Percentiles rank a stretch among this genome's conserved stretches.
Evolutionary conservation across 2,113 vertebrate species (phyloP).

Genomic region (Caranx melampygus): DNA sequence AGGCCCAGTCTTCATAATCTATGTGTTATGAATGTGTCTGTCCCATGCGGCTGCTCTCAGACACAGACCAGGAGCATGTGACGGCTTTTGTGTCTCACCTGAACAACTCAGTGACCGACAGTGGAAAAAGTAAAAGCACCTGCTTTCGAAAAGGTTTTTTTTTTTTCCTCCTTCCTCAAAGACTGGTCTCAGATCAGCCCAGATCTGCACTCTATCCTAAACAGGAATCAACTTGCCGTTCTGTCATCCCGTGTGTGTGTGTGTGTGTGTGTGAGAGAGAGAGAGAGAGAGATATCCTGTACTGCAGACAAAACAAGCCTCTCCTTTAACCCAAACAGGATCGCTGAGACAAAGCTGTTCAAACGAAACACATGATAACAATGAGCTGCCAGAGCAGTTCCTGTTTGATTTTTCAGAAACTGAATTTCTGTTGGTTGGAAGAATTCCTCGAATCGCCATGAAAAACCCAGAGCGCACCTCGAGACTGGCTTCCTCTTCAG

Average conservation of each 20-base stretch:
- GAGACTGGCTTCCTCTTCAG: too few relatives aligned
- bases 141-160: slow-evolving; percentile 37
- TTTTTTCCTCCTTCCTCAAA: slow-evolving; percentile 8
- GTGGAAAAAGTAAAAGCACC: slow-evolving; percentile 31
- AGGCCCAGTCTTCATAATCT: too few relatives aligned
- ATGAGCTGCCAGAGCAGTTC: slow-evolving; percentile 9
- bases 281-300: slow-evolving; percentile 33
- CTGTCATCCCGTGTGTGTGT: slow-evolving; percentile 9
- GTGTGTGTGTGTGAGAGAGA: slow-evolving; percentile 20
- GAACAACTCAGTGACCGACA: not conserved
- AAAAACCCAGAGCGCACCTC: too few relatives aligned
- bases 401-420: not conserved
- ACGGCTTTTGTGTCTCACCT: not conserved
- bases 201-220: slow-evolving; percentile 30
- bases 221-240: slow-evolving; percentile 60
- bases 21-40: too few relatives aligned
- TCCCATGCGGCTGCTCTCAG: too few relatives aligned
- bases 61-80: too few relatives aligned
- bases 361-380: slow-evolving; percentile 9
- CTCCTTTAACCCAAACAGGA: slow-evolving; percentile 65
- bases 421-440: too few relatives aligned
- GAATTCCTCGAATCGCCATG: too few relatives aligned
- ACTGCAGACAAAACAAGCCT: slow-evolving; percentile 69
- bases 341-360: slow-evolving; percentile 30
- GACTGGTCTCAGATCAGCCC: slow-evolving; percentile 12